A percentile compares a stretch with the other conserved stretches of the same genome.
phyloP scores from a whole-genome alignment of 2,797 vertebrate genomes.

The Oceanodroma leucorhoa region DNA sequence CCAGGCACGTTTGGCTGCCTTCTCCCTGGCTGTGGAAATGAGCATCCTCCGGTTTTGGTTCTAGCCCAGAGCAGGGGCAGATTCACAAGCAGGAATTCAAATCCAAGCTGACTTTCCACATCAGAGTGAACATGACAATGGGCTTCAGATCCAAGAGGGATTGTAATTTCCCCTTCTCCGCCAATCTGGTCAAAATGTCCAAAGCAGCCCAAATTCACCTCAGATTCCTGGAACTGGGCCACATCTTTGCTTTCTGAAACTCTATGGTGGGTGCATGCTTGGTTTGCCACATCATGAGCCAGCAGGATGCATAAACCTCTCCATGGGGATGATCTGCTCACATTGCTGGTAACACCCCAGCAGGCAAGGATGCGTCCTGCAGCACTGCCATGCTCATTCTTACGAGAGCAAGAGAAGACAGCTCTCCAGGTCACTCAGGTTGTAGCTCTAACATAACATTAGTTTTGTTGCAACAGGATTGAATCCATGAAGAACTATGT shows the following conservation, averaged over 20 bases:
- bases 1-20: neutral
- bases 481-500: neutral
- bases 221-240: neutral
- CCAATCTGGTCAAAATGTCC: neutral
- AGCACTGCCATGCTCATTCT: neutral
- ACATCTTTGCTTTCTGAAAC: neutral
- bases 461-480: neutral
- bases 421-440: neutral
- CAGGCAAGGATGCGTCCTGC: neutral
- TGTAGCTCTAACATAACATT: neutral
- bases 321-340: neutral
- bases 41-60: neutral
- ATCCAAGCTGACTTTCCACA: neutral
- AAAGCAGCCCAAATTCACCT: constrained; percentile 1
- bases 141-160: neutral
- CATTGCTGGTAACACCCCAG: neutral
- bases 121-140: neutral
- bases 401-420: neutral
- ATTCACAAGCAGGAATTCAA: constrained; percentile 2
- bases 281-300: neutral
- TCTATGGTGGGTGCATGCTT: neutral
- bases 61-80: neutral
- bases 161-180: neutral
- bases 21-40: neutral
- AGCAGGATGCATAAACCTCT: neutral